Base-by-base conservation (phyloP, 2,888 invertebrate species). In the Cosmia trapezina region DNA sequence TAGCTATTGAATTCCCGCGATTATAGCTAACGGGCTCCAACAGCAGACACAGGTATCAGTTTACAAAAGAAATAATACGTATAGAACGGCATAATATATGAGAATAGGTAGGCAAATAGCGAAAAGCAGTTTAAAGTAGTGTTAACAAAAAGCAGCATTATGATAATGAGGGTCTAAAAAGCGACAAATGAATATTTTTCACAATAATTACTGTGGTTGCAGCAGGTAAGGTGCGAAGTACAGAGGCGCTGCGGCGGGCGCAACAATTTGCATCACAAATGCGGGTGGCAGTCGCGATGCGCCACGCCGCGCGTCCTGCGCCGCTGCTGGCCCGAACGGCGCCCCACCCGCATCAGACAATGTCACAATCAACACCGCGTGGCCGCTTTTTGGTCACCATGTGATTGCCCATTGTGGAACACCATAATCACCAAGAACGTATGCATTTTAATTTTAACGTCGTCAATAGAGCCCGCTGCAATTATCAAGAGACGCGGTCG, bases 351-450 rank as follows among this genome's bases (percentile, higher is more conserved):
- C 88, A 89, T 86, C 93, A 93, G 93, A 96, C 96, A 96, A 96
- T 96, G 93, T 94, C 93, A 96, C 95, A 96, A 96, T 96, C 96
- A 96, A 94, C 95, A 93, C 91, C 94, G 94, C 94, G 94, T 93
- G 92, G 93, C 93, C 93, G 96, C 94, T 95, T 96, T 96, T 96
- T 95, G 93, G 93, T 89, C 92, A 93, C 90, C 88, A 91, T 93
- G 91, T 95, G 94, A 96, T 95, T 95, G 94, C 90, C 93, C 94
- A 95, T 96, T 96, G 96, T 95, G 91, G 91, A 88, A 86, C 86
- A 87, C 90, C 91, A 91, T 93, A 93, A 93, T 91, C 87, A 90
- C 89, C 89, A 92, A 91, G 91, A 90, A 88, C 80, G 80, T 64
- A 78, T 66, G 62, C 76, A 87, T 88, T 90, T 87, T 86, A 85